Conservation (phyloP, 2,888 invertebrate species). For the Tanypteryx hageni region DNA sequence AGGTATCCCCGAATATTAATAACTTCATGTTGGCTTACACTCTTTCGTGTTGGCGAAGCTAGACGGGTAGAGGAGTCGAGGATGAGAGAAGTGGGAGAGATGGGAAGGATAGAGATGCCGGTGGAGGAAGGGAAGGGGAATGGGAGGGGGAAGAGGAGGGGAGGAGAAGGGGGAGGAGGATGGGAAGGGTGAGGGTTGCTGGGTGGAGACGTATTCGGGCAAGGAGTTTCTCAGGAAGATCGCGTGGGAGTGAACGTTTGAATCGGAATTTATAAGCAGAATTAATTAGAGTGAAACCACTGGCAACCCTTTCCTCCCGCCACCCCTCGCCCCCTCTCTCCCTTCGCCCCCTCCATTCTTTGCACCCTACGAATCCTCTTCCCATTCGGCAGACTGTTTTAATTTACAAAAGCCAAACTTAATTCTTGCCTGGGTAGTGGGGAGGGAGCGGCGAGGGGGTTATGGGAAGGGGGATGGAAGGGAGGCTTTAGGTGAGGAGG, state of each 20-base stretch:
- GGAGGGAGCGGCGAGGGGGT: not conserved
- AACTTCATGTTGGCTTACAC: too few relatives aligned
- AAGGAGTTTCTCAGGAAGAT: not conserved
- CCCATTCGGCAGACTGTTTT: slow-evolving; percentile 74
- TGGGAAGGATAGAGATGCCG: too few relatives aligned
- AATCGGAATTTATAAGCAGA: slow-evolving; percentile 78
- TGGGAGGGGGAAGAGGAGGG: not conserved
- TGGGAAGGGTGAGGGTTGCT: not conserved
- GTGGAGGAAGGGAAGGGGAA: too few relatives aligned
- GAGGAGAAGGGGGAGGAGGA: not conserved
- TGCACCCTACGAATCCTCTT: slow-evolving; percentile 63
- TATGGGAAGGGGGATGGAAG: not conserved
- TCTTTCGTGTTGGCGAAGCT: too few relatives aligned
- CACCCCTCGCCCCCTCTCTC: slow-evolving; percentile 50
- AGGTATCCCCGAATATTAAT: too few relatives aligned
- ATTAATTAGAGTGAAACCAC: slow-evolving; percentile 78
- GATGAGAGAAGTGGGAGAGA: too few relatives aligned
- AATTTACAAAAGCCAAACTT: slow-evolving; percentile 79
- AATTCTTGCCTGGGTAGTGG: slow-evolving; percentile 74
- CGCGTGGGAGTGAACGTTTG: slow-evolving; percentile 69
- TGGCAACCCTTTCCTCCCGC: slow-evolving; percentile 70
- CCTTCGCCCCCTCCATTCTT: slow-evolving; percentile 43
- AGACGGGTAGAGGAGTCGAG: too few relatives aligned
- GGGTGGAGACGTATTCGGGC: too few relatives aligned
- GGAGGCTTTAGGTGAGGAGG: not conserved